Evolutionary conservation across 1,140 invertebrate species (phyloP).

Genomic region (Sycophaga agraensis): DNA sequence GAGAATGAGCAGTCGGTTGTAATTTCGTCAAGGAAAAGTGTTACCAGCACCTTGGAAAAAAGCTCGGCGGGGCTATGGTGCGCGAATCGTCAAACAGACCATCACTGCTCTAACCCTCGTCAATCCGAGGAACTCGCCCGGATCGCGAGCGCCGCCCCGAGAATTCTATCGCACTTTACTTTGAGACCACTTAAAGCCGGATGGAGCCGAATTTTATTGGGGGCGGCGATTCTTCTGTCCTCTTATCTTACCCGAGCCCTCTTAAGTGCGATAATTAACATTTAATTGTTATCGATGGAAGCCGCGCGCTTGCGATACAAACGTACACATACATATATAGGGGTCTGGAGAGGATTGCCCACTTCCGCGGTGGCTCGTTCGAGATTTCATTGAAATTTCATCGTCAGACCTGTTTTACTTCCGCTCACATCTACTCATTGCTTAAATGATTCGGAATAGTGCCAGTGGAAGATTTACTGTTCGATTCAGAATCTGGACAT

Average conservation of each 20-base stretch:
- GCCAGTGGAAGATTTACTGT: no score
- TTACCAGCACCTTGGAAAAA: background rate
- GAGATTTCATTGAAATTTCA: background rate
- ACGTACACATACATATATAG: background rate
- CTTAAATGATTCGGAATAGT: no score
- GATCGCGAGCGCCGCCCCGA: background rate
- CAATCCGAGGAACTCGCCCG: no score
- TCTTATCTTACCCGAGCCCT: background rate
- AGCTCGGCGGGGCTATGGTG: background rate
- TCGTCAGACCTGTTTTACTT: background rate
- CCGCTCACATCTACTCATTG: no score
- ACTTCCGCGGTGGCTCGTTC: background rate
- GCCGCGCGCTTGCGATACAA: background rate
- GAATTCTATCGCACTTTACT: constrained; percentile 5
- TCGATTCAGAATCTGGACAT: no score
- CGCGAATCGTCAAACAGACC: no score
- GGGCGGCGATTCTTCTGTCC: background rate
- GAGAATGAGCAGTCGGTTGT: no score
- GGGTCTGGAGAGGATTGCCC: background rate
- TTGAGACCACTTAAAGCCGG: constrained; percentile 1
- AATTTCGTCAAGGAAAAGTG: no score
- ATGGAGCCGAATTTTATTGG: background rate
- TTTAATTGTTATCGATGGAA: background rate
- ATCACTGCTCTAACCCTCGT: no score
- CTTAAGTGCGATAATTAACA: background rate